phyloP scores from a whole-genome alignment of 53 echinoderm and acorn worm genomes.

The Crossaster papposus region DNA sequence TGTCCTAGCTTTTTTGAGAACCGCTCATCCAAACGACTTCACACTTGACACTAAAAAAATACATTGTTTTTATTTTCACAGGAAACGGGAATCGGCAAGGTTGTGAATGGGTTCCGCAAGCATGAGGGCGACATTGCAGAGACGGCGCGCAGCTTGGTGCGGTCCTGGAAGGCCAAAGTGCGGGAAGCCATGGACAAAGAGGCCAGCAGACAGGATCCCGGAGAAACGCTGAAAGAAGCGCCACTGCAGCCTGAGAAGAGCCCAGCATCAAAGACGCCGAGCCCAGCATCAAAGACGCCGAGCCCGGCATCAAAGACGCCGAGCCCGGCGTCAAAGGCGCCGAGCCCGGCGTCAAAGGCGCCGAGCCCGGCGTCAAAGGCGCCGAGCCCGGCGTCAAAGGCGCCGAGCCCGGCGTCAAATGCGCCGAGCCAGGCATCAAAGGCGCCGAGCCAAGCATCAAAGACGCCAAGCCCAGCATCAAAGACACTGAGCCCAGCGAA shows the following conservation, averaged over 20 bases:
- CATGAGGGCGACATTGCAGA: slow-evolving; percentile 75
- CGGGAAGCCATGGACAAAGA: slow-evolving; percentile 55
- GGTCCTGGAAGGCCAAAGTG: slow-evolving; percentile 82
- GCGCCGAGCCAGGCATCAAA: too few species aligned
- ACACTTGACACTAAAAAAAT: too few species aligned
- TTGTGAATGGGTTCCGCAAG: slow-evolving; percentile 81
- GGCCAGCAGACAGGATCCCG: not conserved
- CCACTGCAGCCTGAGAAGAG: not conserved
- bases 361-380: too few species aligned
- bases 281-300: not conserved
- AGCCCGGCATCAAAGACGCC: not conserved
- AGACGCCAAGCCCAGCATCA: too few species aligned
- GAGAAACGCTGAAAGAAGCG: not conserved
- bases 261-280: not conserved
- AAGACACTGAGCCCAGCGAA: too few species aligned
- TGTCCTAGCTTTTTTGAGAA: too few species aligned
- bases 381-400: too few species aligned
- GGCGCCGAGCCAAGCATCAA: too few species aligned
- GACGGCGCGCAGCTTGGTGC: slow-evolving; percentile 69
- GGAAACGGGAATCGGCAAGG: slow-evolving; percentile 90
- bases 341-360: too few species aligned
- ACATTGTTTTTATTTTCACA: slow-evolving; percentile 8
- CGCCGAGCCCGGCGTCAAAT: too few species aligned
- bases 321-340: not conserved
- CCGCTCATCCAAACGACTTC: too few species aligned